Base-by-base conservation (phyloP, 2,797 vertebrate genomes). In the Naso thynnoides region DNA sequence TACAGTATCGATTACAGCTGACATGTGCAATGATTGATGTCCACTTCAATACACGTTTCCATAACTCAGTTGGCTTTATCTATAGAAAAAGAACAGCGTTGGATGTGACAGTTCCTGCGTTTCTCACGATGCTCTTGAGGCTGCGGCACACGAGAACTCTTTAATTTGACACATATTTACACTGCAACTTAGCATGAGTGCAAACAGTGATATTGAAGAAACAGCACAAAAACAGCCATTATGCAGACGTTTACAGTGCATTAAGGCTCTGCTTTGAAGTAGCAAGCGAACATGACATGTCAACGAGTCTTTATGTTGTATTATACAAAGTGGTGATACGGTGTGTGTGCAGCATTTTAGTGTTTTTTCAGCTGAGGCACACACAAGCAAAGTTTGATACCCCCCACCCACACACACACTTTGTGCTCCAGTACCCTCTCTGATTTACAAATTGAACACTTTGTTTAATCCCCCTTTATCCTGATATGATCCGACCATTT, bases 371-470 rank as follows among this genome's bases (percentile, higher is more conserved):
- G 61, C 53, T 31, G 45, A 84, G 45, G 6, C 75, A 66, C 55
- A 57, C 58, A 79, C 38, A 54, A 48, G 50, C 70, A 69, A 78
- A 76, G 84, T 73, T 83, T 41, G 82, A 76, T 57, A 61, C 27
- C 23, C 19, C 53, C 67, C 24, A 15, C 69, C 68, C 13, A 42
- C 58, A 61, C 63, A 74, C 45, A 27, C 60, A 47, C 73, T 50
- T 73, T 71, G 41, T 76, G 59, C 77, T 78, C 72, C 65, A 77
- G 4, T 42, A 76, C 49, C 67, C 66, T 70, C 66, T 70, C 66
- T 79, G 81, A 78, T 89, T 84, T 79, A 79, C 76, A 82, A 88
- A 89, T 72, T 71, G 63, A 86, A 81, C 73, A 79, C 77, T 79
- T 82, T 78, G 52, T 81, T 86, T 85, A 88, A 85, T 89, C 82